Evolutionary conservation across 2,113 vertebrate species (phyloP).

Genomic region (Balaenoptera acutorostrata): DNA sequence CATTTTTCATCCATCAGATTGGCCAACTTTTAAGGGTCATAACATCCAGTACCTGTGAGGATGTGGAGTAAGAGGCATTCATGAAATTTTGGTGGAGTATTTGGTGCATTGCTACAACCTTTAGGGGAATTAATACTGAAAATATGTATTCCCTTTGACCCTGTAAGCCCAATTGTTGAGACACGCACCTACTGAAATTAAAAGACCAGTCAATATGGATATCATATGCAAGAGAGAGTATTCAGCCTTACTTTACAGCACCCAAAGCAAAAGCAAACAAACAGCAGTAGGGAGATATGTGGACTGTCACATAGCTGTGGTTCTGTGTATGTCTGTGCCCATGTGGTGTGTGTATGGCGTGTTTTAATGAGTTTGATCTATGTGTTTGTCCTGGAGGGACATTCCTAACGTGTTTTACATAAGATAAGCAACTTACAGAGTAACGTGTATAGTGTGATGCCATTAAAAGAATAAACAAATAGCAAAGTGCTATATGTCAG

Average conservation of each 20-base stretch:
- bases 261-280: not conserved
- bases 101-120: not conserved
- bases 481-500: not conserved
- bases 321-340: not conserved
- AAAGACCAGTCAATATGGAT: not conserved
- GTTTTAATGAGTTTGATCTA: not conserved
- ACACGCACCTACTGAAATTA: not conserved
- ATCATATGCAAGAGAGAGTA: not conserved
- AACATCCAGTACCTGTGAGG: not conserved
- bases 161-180: not conserved
- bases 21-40: not conserved
- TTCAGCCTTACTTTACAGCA: not conserved
- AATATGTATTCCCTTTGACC: not conserved
- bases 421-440: constrained; percentile 1
- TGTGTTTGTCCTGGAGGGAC: not conserved
- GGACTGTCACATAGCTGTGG: not conserved
- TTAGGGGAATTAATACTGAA: not conserved
- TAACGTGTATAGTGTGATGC: not conserved
- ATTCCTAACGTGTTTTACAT: not conserved
- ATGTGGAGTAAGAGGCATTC: not conserved
- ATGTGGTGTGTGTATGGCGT: not conserved
- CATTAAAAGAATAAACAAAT: not conserved
- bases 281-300: not conserved
- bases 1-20: not conserved
- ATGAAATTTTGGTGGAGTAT: not conserved